Evolutionary conservation across 2,888 invertebrate genomes (phyloP).

Genomic region (Gandaritis pyraliata): DNA sequence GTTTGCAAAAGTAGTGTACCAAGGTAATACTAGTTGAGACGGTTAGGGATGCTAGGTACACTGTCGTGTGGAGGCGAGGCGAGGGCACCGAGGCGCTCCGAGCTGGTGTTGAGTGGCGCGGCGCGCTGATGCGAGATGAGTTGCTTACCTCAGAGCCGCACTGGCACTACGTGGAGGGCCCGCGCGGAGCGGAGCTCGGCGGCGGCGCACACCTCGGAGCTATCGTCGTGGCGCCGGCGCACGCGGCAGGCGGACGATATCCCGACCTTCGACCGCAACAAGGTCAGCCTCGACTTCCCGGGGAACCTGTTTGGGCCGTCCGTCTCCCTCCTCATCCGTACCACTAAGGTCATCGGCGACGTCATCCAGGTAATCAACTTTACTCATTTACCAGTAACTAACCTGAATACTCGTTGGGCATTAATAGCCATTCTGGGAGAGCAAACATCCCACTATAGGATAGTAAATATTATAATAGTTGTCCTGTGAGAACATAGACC

Average conservation of each 20-base stretch:
- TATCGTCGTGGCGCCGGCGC: conserved; percentile 25
- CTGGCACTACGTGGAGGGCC: conserved; percentile 68
- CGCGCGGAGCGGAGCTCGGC: conserved; percentile 42
- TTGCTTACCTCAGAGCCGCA: conserved; percentile 47
- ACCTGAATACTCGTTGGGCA: too few species aligned
- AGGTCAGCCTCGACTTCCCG: conserved; percentile 88
- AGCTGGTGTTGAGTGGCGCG: too few species aligned
- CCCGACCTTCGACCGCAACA: conserved; percentile 86
- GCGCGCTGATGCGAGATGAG: conserved; percentile 12
- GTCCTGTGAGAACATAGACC: too few species aligned
- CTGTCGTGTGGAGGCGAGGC: conserved; percentile 2
- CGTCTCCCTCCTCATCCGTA: conserved; percentile 86
- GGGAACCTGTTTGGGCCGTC: conserved; percentile 87
- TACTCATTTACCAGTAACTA: background rate
- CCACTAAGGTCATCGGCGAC: conserved; percentile 87
- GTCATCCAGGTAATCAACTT: conserved; percentile 84
- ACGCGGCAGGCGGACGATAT: conserved; percentile 71
- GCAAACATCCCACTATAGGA: too few species aligned
- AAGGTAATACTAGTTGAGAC: too few species aligned
- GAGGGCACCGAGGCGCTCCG: conserved; percentile 13
- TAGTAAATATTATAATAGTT: too few species aligned
- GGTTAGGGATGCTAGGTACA: background rate
- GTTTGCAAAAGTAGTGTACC: too few species aligned
- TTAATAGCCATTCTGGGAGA: too few species aligned
- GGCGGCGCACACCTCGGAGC: conserved; percentile 29